Percentiles rank a stretch among this genome's conserved stretches.
Conservation (phyloP, 1,140 invertebrate species). For the Pogonognathellus flavescens region DNA sequence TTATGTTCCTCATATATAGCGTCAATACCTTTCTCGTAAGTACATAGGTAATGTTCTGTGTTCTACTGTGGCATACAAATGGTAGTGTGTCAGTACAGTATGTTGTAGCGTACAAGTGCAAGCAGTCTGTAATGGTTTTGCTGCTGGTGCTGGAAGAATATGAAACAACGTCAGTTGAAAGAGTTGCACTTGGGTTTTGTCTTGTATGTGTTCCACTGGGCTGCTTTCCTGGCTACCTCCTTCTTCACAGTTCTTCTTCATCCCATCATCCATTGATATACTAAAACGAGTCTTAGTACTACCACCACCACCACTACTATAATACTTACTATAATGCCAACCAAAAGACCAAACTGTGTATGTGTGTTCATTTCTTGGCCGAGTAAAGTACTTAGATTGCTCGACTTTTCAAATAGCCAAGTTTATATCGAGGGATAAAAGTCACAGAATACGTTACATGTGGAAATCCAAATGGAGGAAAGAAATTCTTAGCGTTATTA, state of each 20-base stretch:
- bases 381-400: conserved; percentile 18
- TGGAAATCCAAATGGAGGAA: conserved; percentile 37
- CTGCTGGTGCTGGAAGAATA: not conserved
- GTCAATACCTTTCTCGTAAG: too few relatives aligned
- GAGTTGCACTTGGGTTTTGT: not conserved
- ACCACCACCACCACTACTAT: too few relatives aligned
- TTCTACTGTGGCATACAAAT: too few relatives aligned
- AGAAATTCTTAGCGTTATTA: conserved; percentile 27
- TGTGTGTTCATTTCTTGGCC: not conserved
- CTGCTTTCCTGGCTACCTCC: not conserved
- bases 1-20: too few relatives aligned
- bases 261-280: not conserved
- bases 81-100: too few relatives aligned
- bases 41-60: too few relatives aligned
- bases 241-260: not conserved
- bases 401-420: conserved; percentile 18
- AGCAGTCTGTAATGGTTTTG: too few relatives aligned
- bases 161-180: conserved; percentile 18
- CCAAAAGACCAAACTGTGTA: not conserved
- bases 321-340: too few relatives aligned
- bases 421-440: conserved; percentile 34
- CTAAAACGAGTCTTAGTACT: not conserved
- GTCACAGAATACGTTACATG: conserved; percentile 30
- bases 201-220: not conserved
- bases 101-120: too few relatives aligned